Conservation (phyloP, 2,797 vertebrate genomes). For the Parauchenoglanis punctatus region DNA sequence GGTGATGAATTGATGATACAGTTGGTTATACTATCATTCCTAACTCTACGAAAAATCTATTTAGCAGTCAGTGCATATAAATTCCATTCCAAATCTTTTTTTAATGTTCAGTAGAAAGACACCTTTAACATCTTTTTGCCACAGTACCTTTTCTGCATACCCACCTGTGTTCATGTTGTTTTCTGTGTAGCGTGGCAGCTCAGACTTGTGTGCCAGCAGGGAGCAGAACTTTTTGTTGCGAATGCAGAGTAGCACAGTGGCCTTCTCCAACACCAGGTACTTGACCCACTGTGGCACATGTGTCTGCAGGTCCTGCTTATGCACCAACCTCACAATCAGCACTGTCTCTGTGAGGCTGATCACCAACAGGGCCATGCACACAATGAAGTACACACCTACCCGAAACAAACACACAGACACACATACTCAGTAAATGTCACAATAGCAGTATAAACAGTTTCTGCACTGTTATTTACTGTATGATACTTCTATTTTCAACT, state of each 20-base stretch:
- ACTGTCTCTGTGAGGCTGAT: conserved; percentile 95
- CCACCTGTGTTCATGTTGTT: conserved; percentile 81
- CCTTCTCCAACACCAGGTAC: conserved; percentile 82
- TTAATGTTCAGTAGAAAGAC: background rate
- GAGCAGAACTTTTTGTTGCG: conserved; percentile 75
- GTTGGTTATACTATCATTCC: background rate
- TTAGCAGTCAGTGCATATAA: background rate
- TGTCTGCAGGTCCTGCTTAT: conserved; percentile 92
- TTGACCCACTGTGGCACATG: conserved; percentile 89
- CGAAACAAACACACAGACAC: conserved; percentile 10
- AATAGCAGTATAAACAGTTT: background rate
- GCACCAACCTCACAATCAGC: conserved; percentile 90
- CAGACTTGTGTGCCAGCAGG: conserved; percentile 56
- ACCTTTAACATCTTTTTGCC: background rate
- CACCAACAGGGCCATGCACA: conserved; percentile 98
- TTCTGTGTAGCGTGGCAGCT: conserved; percentile 76
- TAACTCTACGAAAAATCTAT: background rate
- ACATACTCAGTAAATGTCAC: background rate
- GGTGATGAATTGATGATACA: background rate
- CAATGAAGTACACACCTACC: conserved; percentile 93
- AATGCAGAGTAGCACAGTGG: conserved; percentile 83
- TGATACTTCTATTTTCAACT: background rate
- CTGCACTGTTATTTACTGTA: background rate
- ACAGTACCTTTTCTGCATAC: conserved; percentile 17
- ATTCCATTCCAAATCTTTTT: background rate